Evolutionary conservation across 2,797 vertebrate genomes (phyloP), one percentile per base, ranked within the genome.

Genomic region (Paramormyrops hopkinsi): DNA sequence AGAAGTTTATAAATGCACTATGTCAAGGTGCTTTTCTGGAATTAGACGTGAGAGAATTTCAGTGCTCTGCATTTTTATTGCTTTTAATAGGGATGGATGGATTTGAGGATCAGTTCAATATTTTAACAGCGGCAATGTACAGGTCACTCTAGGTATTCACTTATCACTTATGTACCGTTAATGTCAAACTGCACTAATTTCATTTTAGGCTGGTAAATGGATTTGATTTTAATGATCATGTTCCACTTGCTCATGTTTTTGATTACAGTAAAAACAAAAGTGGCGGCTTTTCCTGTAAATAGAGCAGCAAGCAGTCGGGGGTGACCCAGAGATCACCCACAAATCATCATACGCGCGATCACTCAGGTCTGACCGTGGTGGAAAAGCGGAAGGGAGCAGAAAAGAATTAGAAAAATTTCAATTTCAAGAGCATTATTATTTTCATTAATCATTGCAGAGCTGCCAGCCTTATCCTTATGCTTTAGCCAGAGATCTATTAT

Each of bases 381-480:
- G 92, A 92, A 92, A 92, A 93, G 93, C 92, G 50, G 92, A 95
- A 94, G 93, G 93, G 92, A 88, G 90, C 90, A 92, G 93, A 93
- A 96, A 96, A 96, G 95, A 97, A 97, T 96, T 96, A 97, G 97
- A 98, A 98, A 97, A 98, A 97, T 98, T 98, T 99, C 97, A 97
- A 98, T 99, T 99, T 99, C 97, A 98, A 97, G 95, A 97, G 96
- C 97, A 98, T 99, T 99, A 99, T 99, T 99, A 98, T 99, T 99
- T 99, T 99, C 98, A 99, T 99, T 99, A 99, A 99, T 99, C 98
- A 99, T 98, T 96, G 96, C 97, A 95, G 96, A 93, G 95, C 97
- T 97, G 98, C 98, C 97, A 97, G 96, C 96, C 96, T 97, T 97
- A 97, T 98, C 97, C 97, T 97, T 97, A 98, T 97, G 97, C 97